A percentile compares a stretch with the other conserved stretches of the same genome.
phyloP scores from a whole-genome alignment of 1,140 invertebrate species.

The Aphelenchoides fujianensis region DNA sequence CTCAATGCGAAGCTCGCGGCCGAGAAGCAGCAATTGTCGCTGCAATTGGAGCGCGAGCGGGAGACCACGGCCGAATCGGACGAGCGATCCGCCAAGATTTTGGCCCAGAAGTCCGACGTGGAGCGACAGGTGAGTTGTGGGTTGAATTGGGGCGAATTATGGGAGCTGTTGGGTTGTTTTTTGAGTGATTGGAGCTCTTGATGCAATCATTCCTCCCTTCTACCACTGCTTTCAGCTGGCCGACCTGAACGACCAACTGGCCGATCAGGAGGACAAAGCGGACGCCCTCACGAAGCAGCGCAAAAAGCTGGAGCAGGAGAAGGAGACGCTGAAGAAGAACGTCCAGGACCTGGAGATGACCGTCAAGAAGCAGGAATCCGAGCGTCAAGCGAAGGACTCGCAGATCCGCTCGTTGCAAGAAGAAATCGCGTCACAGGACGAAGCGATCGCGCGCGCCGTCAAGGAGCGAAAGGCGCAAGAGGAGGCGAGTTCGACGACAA shows the following conservation, averaged over 20 bases:
- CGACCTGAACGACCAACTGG: constrained; percentile 53
- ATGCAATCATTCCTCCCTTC: no score
- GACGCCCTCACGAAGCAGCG: constrained; percentile 43
- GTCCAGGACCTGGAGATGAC: constrained; percentile 60
- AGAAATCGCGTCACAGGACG: constrained; percentile 97
- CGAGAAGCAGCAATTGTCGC: constrained; percentile 85
- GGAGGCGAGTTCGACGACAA: constrained; percentile 68
- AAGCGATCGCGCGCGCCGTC: constrained; percentile 96
- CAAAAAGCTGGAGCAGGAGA: constrained; percentile 58
- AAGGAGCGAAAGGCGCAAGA: constrained; percentile 97
- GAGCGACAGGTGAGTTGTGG: constrained; percentile 82
- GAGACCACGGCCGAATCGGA: constrained; percentile 81
- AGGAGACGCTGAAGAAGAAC: constrained; percentile 56
- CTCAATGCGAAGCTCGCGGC: constrained; percentile 82
- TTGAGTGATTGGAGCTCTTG: no score
- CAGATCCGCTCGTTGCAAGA: constrained; percentile 98
- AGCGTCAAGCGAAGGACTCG: constrained; percentile 95
- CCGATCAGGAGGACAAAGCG: constrained; percentile 55
- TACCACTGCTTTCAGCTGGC: constrained; percentile 28
- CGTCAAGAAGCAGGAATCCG: constrained; percentile 70
- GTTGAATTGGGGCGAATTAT: no score
- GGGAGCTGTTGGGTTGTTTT: no score
- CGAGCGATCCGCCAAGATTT: constrained; percentile 83
- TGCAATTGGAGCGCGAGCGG: constrained; percentile 83
- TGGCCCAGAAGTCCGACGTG: constrained; percentile 84